A percentile compares a stretch with the other conserved stretches of the same genome.
These are phyloP conservation scores for Ariopsis seemanni DNA, from an alignment of 2,113 vertebrate species.

Conservation along the genomic window DNA sequence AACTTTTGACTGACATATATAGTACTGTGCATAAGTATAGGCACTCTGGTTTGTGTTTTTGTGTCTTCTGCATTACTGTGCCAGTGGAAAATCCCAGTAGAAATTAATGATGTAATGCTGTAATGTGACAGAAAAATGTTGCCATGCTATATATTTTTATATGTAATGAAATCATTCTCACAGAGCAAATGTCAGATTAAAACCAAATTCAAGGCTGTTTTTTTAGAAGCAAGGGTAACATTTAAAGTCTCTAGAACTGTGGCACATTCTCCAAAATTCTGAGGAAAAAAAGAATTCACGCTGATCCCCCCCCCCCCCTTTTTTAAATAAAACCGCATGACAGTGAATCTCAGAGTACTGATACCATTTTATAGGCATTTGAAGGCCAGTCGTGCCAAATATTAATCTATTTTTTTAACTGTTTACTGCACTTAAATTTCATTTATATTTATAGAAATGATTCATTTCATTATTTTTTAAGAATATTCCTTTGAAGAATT, in stretches of 20 bases:
- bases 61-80: background rate
- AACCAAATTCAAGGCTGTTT: background rate
- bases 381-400: background rate
- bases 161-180: background rate
- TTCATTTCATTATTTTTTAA: background rate
- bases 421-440: background rate
- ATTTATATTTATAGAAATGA: background rate
- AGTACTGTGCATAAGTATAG: background rate
- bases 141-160: background rate
- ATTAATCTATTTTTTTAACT: background rate
- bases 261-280: background rate
- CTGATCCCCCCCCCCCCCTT: background rate
- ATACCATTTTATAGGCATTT: background rate
- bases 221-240: background rate
- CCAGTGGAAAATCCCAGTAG: background rate
- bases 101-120: background rate
- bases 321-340: background rate
- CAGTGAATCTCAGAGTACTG: background rate
- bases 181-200: background rate
- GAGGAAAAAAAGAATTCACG: background rate
- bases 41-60: background rate
- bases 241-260: background rate
- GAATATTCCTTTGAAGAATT: background rate
- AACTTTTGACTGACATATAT: background rate
- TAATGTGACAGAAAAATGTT: background rate